Evolutionary conservation across 2,797 vertebrate species (phyloP).

Genomic region (Orientallactaga sibirica): DNA sequence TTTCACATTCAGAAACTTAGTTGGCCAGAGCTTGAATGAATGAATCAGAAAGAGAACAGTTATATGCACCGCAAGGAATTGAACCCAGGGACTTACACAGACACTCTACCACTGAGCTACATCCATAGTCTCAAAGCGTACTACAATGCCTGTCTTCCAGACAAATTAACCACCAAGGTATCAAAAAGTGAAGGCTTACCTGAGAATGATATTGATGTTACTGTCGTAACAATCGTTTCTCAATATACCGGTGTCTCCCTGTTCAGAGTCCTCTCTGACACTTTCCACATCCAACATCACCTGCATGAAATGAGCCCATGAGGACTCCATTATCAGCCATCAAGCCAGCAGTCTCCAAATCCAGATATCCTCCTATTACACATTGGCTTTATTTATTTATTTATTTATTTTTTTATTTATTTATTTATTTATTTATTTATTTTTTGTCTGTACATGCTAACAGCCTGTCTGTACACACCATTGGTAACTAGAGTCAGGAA

Average conservation of each 20-base stretch:
- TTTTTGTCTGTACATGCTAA: too few species aligned
- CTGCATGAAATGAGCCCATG: neutral
- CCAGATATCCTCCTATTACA: neutral
- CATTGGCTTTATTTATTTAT: too few species aligned
- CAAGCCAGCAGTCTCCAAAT: neutral
- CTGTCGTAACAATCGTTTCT: neutral
- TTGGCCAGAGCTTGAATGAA: neutral
- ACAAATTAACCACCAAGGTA: neutral
- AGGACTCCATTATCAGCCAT: neutral
- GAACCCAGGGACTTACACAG: neutral
- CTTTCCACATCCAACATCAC: neutral
- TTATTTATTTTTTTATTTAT: too few species aligned
- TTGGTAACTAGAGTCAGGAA: neutral
- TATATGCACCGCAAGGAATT: neutral
- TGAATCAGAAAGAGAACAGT: neutral
- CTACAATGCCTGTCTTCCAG: conserved; percentile 8
- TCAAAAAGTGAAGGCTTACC: neutral
- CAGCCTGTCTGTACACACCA: neutral
- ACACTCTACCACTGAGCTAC: neutral
- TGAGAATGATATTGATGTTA: neutral
- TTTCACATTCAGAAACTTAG: neutral
- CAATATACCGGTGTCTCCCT: neutral
- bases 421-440: too few species aligned
- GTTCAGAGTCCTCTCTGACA: neutral
- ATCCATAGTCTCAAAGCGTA: neutral